Evolutionary conservation across 30 jellyfish, hydroid and myxozoan species (phyloP).

Genomic region (Chrysaora quinquecirrha): DNA sequence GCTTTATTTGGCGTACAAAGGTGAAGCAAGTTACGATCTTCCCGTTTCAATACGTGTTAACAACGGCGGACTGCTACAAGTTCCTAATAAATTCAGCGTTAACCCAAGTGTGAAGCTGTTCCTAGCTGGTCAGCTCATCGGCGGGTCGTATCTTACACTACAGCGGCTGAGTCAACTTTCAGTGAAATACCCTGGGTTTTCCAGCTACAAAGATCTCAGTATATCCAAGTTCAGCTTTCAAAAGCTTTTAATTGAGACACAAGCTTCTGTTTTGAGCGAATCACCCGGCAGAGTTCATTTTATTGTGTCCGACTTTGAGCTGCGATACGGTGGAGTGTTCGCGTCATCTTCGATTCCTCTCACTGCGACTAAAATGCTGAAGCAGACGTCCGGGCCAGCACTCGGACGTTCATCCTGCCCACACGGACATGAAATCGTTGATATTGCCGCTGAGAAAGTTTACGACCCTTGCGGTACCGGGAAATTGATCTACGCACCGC

Average conservation of each 20-base stretch:
- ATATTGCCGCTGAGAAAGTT: conserved; percentile 27
- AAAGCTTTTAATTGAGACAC: conserved; percentile 30
- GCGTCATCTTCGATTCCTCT: conserved; percentile 38
- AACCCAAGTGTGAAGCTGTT: conserved; percentile 31
- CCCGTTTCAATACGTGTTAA: conserved; percentile 15
- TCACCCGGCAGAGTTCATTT: conserved; percentile 11
- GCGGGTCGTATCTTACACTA: conserved; percentile 30
- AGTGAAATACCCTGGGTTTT: conserved; percentile 46
- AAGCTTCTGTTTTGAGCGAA: conserved; percentile 27
- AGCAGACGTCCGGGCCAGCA: conserved; percentile 44
- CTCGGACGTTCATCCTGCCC: conserved; percentile 55
- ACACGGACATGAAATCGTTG: conserved; percentile 61
- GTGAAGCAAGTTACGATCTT: conserved; percentile 52
- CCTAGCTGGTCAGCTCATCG: conserved; percentile 46
- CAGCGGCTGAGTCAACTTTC: conserved; percentile 48
- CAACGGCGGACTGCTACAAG: conserved; percentile 56
- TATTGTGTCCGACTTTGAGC: conserved; percentile 34
- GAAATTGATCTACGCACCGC: conserved; percentile 33
- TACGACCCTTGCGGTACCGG: conserved; percentile 76
- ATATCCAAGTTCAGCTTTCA: conserved; percentile 28
- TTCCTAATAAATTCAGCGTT: conserved; percentile 32
- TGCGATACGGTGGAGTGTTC: conserved; percentile 36
- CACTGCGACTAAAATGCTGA: conserved; percentile 1
- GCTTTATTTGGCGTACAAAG: conserved; percentile 56
- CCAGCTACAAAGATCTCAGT: conserved; percentile 30